These are phyloP conservation scores for Galaxea fascicularis DNA, from an alignment of 92 coral and sea anemone genomes.

Conservation along the genomic window DNA sequence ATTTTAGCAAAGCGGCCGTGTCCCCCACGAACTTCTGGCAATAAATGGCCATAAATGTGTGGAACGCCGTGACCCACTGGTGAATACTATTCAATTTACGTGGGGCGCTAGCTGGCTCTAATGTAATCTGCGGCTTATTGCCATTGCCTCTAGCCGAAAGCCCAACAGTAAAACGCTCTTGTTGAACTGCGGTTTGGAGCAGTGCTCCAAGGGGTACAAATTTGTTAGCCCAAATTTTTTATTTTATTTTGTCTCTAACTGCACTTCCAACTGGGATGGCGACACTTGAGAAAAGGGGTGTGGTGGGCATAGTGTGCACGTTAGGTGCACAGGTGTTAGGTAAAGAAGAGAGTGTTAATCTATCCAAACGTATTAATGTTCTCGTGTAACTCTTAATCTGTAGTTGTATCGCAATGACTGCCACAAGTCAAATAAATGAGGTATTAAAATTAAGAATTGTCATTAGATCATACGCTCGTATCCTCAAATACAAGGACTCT, in stretches of 20 bases:
- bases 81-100: conserved; percentile 27
- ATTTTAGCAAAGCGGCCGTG: conserved; percentile 44
- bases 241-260: conserved; percentile 42
- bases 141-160: conserved; percentile 19
- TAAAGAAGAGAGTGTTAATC: conserved; percentile 28
- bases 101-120: conserved; percentile 41
- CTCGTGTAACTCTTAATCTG: conserved; percentile 23
- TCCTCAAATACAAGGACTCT: conserved; percentile 28
- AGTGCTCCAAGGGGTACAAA: no score
- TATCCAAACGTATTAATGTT: conserved; percentile 14
- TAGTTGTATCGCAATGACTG: conserved; percentile 24
- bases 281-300: conserved; percentile 46
- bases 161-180: conserved; percentile 24
- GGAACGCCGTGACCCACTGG: conserved; percentile 56
- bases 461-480: conserved; percentile 20
- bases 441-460: conserved; percentile 25
- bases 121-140: conserved; percentile 45
- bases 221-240: conserved; percentile 52
- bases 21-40: conserved; percentile 28
- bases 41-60: conserved; percentile 49
- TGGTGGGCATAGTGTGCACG: conserved; percentile 27
- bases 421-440: conserved; percentile 30
- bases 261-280: conserved; percentile 41
- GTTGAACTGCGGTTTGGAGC: no score
- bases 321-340: conserved; percentile 22